Percentiles rank a stretch among this genome's conserved stretches.
Evolutionary conservation across 2,797 vertebrate genomes (phyloP).

Genomic region (Oceanodroma leucorhoa): DNA sequence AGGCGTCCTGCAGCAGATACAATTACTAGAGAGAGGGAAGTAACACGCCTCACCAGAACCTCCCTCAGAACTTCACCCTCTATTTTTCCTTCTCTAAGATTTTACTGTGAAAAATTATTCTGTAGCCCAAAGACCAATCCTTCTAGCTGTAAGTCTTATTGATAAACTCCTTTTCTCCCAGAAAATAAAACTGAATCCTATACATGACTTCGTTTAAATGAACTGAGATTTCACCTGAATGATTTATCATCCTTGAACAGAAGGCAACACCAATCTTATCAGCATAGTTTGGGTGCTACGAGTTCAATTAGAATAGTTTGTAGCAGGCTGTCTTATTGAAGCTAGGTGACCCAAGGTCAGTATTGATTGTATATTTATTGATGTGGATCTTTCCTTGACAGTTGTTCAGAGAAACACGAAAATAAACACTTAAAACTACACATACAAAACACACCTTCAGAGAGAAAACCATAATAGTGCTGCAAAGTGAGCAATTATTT

Average conservation of each 20-base stretch:
- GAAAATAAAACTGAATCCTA: neutral
- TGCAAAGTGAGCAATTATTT: neutral
- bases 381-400: neutral
- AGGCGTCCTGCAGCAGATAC: neutral
- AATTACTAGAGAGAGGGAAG: neutral
- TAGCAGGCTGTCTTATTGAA: neutral
- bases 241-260: slow-evolving; percentile 43
- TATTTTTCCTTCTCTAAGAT: neutral
- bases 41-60: neutral
- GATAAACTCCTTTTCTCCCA: neutral
- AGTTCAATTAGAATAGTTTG: slow-evolving; percentile 33
- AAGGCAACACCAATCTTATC: neutral
- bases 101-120: neutral
- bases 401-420: neutral
- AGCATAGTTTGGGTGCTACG: neutral
- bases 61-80: neutral
- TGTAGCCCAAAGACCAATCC: neutral
- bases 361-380: slow-evolving; percentile 15
- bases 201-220: neutral
- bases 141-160: neutral
- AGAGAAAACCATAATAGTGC: neutral
- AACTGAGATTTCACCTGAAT: neutral
- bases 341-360: neutral
- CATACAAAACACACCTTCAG: neutral
- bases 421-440: neutral